A percentile compares a stretch with the other conserved stretches of the same genome.
Conservation (phyloP, 1,140 invertebrate species). For the Wiebesia pumilae region DNA sequence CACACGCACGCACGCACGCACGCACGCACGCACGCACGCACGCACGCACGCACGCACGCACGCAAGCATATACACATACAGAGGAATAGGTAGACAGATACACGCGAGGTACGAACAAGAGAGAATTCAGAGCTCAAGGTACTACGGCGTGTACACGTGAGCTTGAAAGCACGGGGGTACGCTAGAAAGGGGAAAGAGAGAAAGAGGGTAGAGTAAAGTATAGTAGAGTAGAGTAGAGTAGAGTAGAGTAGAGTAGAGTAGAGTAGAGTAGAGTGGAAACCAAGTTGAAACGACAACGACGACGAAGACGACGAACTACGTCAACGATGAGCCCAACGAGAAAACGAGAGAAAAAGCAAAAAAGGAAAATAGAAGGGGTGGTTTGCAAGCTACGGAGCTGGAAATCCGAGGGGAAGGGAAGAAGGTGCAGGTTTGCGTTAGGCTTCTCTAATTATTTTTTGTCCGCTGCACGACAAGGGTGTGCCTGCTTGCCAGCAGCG, state of each 20-base stretch:
- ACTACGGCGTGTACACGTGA: slow-evolving; percentile 44
- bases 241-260: slow-evolving; percentile 20
- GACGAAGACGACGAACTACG: neutral
- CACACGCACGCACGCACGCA: neutral
- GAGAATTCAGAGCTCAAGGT: slow-evolving; percentile 43
- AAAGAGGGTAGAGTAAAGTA: slow-evolving; percentile 42
- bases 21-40: neutral
- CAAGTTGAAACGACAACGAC: neutral
- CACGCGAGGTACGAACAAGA: neutral
- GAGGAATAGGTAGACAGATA: too few species aligned
- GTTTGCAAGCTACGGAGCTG: slow-evolving; percentile 8
- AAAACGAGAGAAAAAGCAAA: neutral
- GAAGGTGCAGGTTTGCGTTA: slow-evolving; percentile 63
- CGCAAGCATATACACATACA: too few species aligned
- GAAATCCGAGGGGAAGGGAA: slow-evolving; percentile 33
- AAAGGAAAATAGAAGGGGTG: slow-evolving; percentile 2
- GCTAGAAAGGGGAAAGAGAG: neutral
- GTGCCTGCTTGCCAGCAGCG: slow-evolving; percentile 63
- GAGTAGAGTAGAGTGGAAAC: neutral
- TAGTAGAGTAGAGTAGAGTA: neutral
- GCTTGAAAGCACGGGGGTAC: slow-evolving; percentile 46
- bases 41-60: neutral
- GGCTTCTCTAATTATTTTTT: slow-evolving; percentile 75
- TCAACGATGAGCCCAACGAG: slow-evolving; percentile 8
- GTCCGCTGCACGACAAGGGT: slow-evolving; percentile 71